A percentile compares a stretch with the other conserved stretches of the same genome.
phyloP scores from a whole-genome alignment of 1,140 invertebrate genomes.

The Sesamia nonagrioides region DNA sequence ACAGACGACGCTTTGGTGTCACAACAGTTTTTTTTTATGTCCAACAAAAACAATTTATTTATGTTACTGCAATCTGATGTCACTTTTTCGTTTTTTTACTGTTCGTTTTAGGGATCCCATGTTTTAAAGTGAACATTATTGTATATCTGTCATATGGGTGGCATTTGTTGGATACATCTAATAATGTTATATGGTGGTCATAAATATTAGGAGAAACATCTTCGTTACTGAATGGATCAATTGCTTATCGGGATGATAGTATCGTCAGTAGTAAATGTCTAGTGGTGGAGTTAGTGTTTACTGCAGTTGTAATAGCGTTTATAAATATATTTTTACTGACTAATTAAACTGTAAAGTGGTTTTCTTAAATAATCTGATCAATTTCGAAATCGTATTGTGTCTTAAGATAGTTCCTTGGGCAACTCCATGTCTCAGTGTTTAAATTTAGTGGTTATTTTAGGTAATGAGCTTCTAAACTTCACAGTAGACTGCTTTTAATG shows the following conservation, averaged over 20 bases:
- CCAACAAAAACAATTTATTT: constrained; percentile 49
- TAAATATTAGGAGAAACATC: constrained; percentile 36
- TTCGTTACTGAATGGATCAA: constrained; percentile 24
- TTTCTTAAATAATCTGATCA: neutral
- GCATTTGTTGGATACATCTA: constrained; percentile 15
- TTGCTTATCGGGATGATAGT: too few relatives aligned
- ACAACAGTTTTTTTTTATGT: constrained; percentile 61
- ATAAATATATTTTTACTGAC: neutral
- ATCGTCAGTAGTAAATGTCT: neutral
- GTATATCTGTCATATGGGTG: constrained; percentile 20
- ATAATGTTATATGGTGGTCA: constrained; percentile 24
- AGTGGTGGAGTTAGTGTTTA: neutral
- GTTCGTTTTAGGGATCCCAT: constrained; percentile 35
- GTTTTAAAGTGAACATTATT: constrained; percentile 29
- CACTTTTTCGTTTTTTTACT: constrained; percentile 41
- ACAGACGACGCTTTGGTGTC: constrained; percentile 67
- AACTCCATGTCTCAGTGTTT: neutral
- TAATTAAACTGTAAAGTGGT: neutral
- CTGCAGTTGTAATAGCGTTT: neutral
- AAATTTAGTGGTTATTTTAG: neutral
- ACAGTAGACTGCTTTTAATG: neutral
- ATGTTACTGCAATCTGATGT: constrained; percentile 57
- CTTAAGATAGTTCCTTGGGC: neutral
- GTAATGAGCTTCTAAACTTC: neutral
- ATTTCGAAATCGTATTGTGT: neutral